Evolutionary conservation across 2,888 invertebrate species (phyloP).

Genomic region (Drosophila affinis): DNA sequence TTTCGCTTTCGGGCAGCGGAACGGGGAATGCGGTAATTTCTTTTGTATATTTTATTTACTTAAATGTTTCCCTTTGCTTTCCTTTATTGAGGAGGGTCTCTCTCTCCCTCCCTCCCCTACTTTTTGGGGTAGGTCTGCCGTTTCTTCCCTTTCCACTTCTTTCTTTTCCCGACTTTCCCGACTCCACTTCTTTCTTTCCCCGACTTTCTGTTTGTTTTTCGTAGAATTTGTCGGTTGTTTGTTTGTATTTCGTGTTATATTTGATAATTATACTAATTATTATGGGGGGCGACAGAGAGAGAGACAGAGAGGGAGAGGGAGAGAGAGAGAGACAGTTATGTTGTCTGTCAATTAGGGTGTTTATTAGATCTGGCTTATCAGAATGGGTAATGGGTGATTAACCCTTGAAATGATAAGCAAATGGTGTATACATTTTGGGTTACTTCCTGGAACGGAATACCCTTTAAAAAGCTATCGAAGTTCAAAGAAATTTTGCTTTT

Average conservation of each 20-base stretch:
- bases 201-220: constrained; percentile 43
- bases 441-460: too few species aligned
- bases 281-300: constrained; percentile 13
- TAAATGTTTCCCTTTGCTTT: constrained; percentile 30
- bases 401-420: constrained; percentile 21
- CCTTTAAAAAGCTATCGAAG: not conserved
- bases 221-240: constrained; percentile 2
- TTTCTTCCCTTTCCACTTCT: not conserved
- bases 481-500: not conserved
- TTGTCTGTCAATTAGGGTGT: constrained; percentile 32
- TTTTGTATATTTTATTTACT: constrained; percentile 64
- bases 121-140: constrained; percentile 41
- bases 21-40: constrained; percentile 54
- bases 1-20: constrained; percentile 8
- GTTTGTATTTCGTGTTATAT: constrained; percentile 28
- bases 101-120: not conserved
- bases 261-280: constrained; percentile 41
- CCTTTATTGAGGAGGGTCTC: not conserved
- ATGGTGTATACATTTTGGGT: not conserved
- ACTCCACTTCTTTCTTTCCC: not conserved
- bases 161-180: constrained; percentile 3
- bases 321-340: not conserved
- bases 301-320: too few species aligned
- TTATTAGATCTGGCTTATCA: constrained; percentile 9
- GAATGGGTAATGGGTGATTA: constrained; percentile 17